Percentiles rank a stretch among this genome's conserved stretches.
Evolutionary conservation across 92 coral and sea anemone genomes (phyloP).

Genomic region (Actinernus sp.): DNA sequence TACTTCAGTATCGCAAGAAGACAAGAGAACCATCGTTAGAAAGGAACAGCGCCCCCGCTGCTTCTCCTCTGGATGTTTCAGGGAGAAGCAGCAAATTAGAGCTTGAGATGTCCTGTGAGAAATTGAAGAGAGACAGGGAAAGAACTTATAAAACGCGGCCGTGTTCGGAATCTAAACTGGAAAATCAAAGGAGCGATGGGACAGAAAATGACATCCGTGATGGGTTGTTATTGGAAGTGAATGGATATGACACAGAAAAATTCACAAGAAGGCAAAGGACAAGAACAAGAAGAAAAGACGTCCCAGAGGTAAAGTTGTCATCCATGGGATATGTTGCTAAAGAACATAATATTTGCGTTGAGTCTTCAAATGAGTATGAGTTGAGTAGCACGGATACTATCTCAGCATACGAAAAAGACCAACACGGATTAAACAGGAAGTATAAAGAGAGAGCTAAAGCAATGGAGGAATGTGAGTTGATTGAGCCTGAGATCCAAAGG

Average conservation of each 20-base stretch:
- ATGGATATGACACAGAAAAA: too few species aligned
- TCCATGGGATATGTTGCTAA: neutral
- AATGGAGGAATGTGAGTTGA: too few species aligned
- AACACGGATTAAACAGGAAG: neutral
- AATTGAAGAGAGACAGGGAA: neutral
- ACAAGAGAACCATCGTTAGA: conserved; percentile 26
- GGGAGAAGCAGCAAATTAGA: neutral
- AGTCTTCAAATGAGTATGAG: neutral
- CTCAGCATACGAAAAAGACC: neutral
- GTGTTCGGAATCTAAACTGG: neutral
- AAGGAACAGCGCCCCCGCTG: neutral
- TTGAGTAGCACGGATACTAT: neutral
- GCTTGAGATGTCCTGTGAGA: neutral
- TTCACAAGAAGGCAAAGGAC: neutral
- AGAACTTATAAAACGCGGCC: neutral
- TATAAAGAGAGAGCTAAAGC: neutral
- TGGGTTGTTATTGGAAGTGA: too few species aligned
- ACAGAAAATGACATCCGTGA: too few species aligned
- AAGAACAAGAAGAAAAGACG: neutral
- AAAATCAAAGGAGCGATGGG: neutral
- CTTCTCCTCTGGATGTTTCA: neutral
- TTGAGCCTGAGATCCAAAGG: too few species aligned
- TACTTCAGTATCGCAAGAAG: conserved; percentile 24
- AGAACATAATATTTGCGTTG: neutral
- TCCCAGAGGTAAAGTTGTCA: neutral